Percentiles rank a stretch among this genome's conserved stretches.
phyloP scores from a whole-genome alignment of 2,888 invertebrate genomes.

The Sarcophaga caerulescens region DNA sequence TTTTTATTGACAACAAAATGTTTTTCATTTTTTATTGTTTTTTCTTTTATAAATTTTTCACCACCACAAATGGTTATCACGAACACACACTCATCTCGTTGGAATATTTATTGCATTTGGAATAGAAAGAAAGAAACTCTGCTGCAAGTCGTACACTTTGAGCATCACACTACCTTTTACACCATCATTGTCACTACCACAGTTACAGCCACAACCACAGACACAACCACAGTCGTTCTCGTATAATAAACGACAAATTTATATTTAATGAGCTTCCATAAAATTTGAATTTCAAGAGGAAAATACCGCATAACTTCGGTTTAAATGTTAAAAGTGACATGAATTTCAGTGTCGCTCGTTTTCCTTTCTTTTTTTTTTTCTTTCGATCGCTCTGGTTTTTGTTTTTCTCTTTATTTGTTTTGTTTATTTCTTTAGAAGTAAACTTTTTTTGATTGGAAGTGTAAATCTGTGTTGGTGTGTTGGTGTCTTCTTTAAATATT shows the following conservation, averaged over 20 bases:
- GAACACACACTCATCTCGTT: slow-evolving; percentile 30
- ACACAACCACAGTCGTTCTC: background rate
- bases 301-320: slow-evolving; percentile 71
- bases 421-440: no score
- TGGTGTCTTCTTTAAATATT: slow-evolving; percentile 23
- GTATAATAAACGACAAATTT: slow-evolving; percentile 79
- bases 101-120: background rate
- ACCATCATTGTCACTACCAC: background rate
- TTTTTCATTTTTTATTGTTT: slow-evolving; percentile 1
- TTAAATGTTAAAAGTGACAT: slow-evolving; percentile 65
- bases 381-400: slow-evolving; percentile 4
- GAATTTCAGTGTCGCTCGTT: slow-evolving; percentile 57
- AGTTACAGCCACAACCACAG: background rate
- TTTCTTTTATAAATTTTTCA: background rate
- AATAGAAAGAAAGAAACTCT: background rate
- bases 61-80: background rate
- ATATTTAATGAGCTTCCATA: slow-evolving; percentile 81
- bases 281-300: slow-evolving; percentile 81
- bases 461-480: slow-evolving; percentile 50
- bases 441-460: slow-evolving; percentile 27
- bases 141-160: no score
- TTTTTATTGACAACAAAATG: slow-evolving; percentile 28
- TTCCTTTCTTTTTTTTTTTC: slow-evolving; percentile 3
- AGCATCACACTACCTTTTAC: no score
- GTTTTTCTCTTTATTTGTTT: slow-evolving; percentile 27